Evolutionary conservation across 2,113 vertebrate genomes (phyloP).

Genomic region (Hirundichthys speculiger): DNA sequence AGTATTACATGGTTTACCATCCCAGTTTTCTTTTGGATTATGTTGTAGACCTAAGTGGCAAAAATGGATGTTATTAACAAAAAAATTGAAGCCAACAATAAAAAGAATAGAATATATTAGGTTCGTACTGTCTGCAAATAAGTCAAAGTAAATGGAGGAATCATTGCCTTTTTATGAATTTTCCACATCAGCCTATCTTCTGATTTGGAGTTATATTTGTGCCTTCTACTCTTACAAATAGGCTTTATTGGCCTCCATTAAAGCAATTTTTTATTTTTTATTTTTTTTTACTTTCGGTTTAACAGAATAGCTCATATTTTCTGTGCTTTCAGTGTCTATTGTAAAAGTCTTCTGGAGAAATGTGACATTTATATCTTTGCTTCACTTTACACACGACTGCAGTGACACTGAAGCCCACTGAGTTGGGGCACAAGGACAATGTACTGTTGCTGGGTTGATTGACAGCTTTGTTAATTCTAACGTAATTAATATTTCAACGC

Average conservation of each 20-base stretch:
- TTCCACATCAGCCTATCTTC: too few species aligned
- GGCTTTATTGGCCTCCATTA: constrained; percentile 3
- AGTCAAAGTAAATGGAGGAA: too few species aligned
- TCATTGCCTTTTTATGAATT: too few species aligned
- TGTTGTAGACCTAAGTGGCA: too few species aligned
- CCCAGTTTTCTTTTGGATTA: too few species aligned
- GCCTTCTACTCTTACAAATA: constrained; percentile 24
- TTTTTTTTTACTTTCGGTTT: constrained; percentile 10
- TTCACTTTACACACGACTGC: constrained; percentile 25
- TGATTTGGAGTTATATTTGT: constrained; percentile 20
- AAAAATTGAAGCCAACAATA: too few species aligned
- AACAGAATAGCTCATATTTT: constrained; percentile 3
- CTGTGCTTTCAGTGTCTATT: constrained; percentile 7
- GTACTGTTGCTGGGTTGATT: constrained; percentile 42
- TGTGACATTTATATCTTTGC: constrained; percentile 27
- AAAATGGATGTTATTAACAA: too few species aligned
- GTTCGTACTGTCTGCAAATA: too few species aligned
- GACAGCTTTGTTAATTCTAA: constrained; percentile 73
- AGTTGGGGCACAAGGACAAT: constrained; percentile 23
- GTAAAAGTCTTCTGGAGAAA: constrained; percentile 22
- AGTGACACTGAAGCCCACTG: constrained; percentile 22
- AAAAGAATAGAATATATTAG: too few species aligned
- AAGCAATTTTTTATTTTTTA: too few species aligned
- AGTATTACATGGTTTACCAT: too few species aligned
- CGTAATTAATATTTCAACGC: constrained; percentile 73